Evolutionary conservation across 1,140 invertebrate species (phyloP).

Genomic region (Solen grandis): DNA sequence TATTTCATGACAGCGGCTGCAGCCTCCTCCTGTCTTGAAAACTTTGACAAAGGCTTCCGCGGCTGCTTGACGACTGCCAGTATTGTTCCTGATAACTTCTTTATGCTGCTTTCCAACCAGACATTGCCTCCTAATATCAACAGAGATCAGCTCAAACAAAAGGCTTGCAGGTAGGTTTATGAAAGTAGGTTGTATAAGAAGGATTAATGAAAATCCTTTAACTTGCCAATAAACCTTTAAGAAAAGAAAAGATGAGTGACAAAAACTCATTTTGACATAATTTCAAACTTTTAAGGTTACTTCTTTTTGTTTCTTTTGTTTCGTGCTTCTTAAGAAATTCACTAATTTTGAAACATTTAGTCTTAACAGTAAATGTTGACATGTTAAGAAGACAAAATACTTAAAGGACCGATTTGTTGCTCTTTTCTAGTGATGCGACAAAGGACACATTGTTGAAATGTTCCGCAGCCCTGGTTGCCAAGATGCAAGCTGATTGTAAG

Average conservation of each 20-base stretch:
- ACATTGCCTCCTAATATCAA: constrained; percentile 27
- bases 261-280: too few species aligned
- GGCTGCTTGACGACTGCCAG: constrained; percentile 9
- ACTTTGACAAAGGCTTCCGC: constrained; percentile 41
- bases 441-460: constrained; percentile 33
- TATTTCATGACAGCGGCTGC: constrained; percentile 22
- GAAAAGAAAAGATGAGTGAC: too few species aligned
- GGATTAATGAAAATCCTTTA: too few species aligned
- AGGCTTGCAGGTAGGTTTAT: constrained; percentile 18
- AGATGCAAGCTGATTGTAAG: constrained; percentile 41
- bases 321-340: too few species aligned
- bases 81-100: constrained; percentile 46
- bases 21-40: constrained; percentile 35
- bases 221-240: too few species aligned
- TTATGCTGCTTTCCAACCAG: constrained; percentile 41
- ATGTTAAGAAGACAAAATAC: too few species aligned
- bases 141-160: constrained; percentile 39
- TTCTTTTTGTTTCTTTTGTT: too few species aligned
- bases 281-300: too few species aligned
- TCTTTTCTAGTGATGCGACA: constrained; percentile 15
- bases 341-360: too few species aligned
- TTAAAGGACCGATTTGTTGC: too few species aligned
- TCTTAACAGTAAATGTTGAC: too few species aligned
- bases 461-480: neutral
- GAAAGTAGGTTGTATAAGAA: too few species aligned